Base-by-base conservation (phyloP, 2,113 vertebrate genomes). In the Pseudorectes ferrugineus region DNA sequence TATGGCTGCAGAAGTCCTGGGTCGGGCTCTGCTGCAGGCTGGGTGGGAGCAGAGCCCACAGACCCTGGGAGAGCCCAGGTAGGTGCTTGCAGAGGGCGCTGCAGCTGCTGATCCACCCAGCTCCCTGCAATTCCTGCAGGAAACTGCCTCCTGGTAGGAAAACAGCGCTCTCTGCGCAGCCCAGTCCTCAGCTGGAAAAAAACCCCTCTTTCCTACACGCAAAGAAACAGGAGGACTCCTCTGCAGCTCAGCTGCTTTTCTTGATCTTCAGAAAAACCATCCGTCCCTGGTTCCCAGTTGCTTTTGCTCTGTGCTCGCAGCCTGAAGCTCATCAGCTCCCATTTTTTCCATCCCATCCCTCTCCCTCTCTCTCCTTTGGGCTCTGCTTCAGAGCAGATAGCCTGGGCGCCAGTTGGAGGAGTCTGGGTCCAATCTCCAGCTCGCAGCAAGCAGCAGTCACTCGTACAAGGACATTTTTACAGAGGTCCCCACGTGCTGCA, bases 141-240 rank as follows among this genome's bases (percentile, higher is more conserved):
- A 94, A 96, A 16, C 92, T 89, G 91, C 52, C 85, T 93, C 80
- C 65, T 77, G 68, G 16, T 87, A 89, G 65, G 33, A 62, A 91
- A 89, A 62, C 86, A 66, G 59, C 0, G 0, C 62, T 55, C 61
- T 63, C 40, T 0, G 1, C 43, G 61, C 85, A 68, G 45, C 46
- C 48, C 74, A 52, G 77, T 38, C 26, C 85, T 54, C 91, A 52
- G 68, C 92, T 82, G 85, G 66, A 36, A 55, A 51, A 51, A 43
- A 5, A 4, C 2, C 5, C 8, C 21, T 67, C 52, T 85, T 85
- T 65, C 36, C 90, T 92, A 22, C 35, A 10, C 0, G 3, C 1
- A 2, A 11, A 79, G 71, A 55, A 65, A 14, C 36, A 48, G 70
- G 74, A 96, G 87, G 81, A 9, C 25, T 72, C 40, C 57, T 71